phyloP scores from a whole-genome alignment of 2,113 vertebrate genomes.

The Syngnathus typhle region DNA sequence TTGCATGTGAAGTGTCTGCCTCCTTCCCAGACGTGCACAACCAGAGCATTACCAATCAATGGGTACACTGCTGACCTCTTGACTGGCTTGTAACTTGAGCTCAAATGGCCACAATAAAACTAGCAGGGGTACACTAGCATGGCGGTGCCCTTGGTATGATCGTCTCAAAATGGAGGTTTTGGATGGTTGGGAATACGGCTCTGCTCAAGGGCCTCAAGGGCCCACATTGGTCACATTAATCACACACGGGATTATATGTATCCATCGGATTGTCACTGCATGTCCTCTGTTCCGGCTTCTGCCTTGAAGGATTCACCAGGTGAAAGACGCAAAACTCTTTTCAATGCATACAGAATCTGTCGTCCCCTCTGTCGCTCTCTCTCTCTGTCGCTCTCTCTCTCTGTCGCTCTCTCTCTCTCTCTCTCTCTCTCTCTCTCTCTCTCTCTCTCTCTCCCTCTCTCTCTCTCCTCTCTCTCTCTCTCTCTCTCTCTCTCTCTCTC shows the following conservation, averaged over 20 bases:
- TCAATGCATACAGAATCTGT: too few species aligned
- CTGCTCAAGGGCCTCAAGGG: conserved; percentile 40
- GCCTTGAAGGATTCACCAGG: conserved; percentile 12
- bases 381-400: too few species aligned
- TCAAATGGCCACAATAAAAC: conserved; percentile 52
- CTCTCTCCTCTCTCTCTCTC: too few species aligned
- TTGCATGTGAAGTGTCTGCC: conserved; percentile 26
- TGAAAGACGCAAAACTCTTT: conserved; percentile 2
- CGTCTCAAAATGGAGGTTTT: conserved; percentile 40
- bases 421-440: too few species aligned
- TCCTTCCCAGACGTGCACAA: conserved; percentile 21
- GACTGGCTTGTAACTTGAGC: conserved; percentile 61
- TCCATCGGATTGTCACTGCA: conserved; percentile 53
- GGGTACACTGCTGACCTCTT: conserved; percentile 62
- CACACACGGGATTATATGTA: conserved; percentile 35
- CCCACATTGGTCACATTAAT: conserved; percentile 49
- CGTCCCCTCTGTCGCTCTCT: too few species aligned
- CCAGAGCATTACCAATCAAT: conserved; percentile 53
- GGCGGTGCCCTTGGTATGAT: conserved; percentile 43
- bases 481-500: too few species aligned
- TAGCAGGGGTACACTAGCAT: conserved; percentile 41
- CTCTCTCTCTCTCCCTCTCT: too few species aligned
- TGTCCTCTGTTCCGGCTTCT: conserved; percentile 24
- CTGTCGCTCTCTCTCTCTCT: too few species aligned
- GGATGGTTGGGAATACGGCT: conserved; percentile 31